Conservation (phyloP, 2,888 invertebrate genomes). For the Shargacucullia verbasci region DNA sequence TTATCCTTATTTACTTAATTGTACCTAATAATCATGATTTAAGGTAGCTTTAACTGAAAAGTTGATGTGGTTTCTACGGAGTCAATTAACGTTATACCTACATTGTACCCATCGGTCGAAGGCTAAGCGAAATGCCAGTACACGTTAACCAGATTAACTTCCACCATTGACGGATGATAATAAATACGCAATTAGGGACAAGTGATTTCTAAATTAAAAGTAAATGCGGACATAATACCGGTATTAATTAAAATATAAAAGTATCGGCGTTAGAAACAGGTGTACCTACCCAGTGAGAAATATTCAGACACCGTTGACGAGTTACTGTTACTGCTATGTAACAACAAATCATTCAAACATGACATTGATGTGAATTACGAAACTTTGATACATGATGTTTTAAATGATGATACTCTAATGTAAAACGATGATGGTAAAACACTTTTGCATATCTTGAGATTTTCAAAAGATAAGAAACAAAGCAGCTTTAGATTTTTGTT, state of each 20-base stretch:
- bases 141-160: slow-evolving; percentile 48
- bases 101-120: slow-evolving; percentile 1
- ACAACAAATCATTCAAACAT: slow-evolving; percentile 46
- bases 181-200: slow-evolving; percentile 27
- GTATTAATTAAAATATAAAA: slow-evolving; percentile 37
- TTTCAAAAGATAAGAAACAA: slow-evolving; percentile 8
- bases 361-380: slow-evolving; percentile 41
- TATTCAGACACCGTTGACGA: slow-evolving; percentile 43
- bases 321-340: slow-evolving; percentile 46
- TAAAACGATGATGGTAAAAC: slow-evolving; percentile 23
- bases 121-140: slow-evolving; percentile 23
- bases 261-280: slow-evolving; percentile 38
- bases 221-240: slow-evolving; percentile 40
- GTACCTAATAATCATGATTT: no score
- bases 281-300: slow-evolving; percentile 36
- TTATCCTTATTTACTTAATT: no score
- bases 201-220: slow-evolving; percentile 35
- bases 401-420: slow-evolving; percentile 31
- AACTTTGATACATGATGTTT: slow-evolving; percentile 33
- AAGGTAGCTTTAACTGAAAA: no score
- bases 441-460: slow-evolving; percentile 14
- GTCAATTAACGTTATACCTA: slow-evolving; percentile 7
- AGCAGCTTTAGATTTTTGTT: slow-evolving; percentile 22
- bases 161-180: slow-evolving; percentile 24
- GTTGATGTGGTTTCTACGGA: background rate